Evolutionary conservation across 2,797 vertebrate species (phyloP).

Genomic region (Borostomias antarcticus): DNA sequence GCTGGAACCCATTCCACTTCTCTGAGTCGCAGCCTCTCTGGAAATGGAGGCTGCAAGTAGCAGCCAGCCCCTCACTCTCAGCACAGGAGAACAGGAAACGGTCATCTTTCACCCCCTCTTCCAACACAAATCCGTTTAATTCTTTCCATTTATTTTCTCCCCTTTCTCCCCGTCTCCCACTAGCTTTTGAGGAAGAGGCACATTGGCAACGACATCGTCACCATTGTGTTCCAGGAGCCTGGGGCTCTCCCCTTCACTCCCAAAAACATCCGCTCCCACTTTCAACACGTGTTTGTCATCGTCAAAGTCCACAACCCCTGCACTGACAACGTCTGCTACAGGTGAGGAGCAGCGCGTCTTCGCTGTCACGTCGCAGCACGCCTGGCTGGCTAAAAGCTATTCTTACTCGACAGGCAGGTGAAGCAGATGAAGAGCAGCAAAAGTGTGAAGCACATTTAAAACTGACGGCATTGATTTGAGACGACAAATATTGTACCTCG

Average conservation of each 20-base stretch:
- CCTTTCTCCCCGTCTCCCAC: constrained; percentile 36
- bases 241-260: constrained; percentile 97
- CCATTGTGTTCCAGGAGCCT: constrained; percentile 98
- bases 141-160: constrained; percentile 20
- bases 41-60: not conserved
- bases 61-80: not conserved
- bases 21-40: not conserved
- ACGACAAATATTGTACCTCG: constrained; percentile 18
- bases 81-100: not conserved
- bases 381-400: constrained; percentile 20
- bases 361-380: constrained; percentile 2
- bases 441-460: constrained; percentile 7
- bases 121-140: not conserved
- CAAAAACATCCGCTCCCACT: constrained; percentile 97
- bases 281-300: constrained; percentile 97
- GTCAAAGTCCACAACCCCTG: constrained; percentile 96
- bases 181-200: constrained; percentile 97
- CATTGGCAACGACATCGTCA: constrained; percentile 98
- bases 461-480: constrained; percentile 27
- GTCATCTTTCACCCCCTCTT: not conserved
- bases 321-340: constrained; percentile 96
- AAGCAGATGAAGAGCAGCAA: constrained; percentile 3
- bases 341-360: constrained; percentile 75
- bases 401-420: constrained; percentile 11
- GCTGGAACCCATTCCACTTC: not conserved